Evolutionary conservation across 2,113 vertebrate species (phyloP).

Genomic region (Carollia perspicillata): DNA sequence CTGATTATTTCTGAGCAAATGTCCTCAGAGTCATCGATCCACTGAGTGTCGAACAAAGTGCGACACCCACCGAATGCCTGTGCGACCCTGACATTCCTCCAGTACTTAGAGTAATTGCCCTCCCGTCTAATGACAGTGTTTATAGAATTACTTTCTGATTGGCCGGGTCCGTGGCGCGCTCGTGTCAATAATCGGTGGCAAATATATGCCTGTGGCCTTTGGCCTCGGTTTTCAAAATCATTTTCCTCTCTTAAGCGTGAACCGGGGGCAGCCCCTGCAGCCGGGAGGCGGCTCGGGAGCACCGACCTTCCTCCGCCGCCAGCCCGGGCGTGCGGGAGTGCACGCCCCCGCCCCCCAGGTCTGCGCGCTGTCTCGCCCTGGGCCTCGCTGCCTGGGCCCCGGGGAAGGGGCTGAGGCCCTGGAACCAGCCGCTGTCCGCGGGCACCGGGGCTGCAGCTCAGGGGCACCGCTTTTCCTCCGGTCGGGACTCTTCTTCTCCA

Average conservation of each 20-base stretch:
- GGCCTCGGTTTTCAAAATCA: slow-evolving; percentile 80
- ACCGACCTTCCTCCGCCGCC: neutral
- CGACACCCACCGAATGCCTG: slow-evolving; percentile 83
- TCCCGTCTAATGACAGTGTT: slow-evolving; percentile 88
- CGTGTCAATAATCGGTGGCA: slow-evolving; percentile 81
- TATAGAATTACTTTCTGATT: slow-evolving; percentile 87
- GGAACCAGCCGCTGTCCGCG: neutral
- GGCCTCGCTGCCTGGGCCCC: rapidly evolving
- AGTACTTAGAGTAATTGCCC: slow-evolving; percentile 87
- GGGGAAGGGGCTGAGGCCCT: neutral
- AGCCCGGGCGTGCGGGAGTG: neutral
- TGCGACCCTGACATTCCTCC: slow-evolving; percentile 84
- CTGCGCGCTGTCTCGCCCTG: neutral
- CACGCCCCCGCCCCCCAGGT: neutral
- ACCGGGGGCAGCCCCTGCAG: slow-evolving; percentile 48
- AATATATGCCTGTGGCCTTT: slow-evolving; percentile 77
- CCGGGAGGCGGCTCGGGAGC: slow-evolving; percentile 32
- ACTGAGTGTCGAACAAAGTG: slow-evolving; percentile 80
- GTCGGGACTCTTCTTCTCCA: neutral
- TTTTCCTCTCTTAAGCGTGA: slow-evolving; percentile 79
- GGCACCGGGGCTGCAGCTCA: neutral
- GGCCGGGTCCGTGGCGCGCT: slow-evolving; percentile 81
- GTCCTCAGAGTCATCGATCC: slow-evolving; percentile 83
- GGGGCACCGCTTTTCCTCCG: neutral
- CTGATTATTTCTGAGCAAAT: too few relatives aligned